Conservation (phyloP, 2,888 invertebrate species). For the Andrena trimmerana region DNA sequence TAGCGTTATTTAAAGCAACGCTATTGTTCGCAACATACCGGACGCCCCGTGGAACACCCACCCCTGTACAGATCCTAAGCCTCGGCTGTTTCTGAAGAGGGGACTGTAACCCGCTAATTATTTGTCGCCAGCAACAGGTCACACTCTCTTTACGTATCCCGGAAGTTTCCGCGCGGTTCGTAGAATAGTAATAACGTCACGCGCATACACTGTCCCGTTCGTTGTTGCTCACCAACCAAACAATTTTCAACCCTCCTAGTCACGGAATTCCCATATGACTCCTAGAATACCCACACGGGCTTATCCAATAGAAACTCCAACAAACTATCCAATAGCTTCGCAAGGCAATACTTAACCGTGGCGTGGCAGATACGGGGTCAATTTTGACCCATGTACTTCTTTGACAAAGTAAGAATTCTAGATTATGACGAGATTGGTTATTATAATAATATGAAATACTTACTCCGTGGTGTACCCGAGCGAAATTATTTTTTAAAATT, state of each 20-base stretch:
- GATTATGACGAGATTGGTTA: no score
- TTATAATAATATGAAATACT: no score
- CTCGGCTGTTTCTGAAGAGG: slow-evolving; percentile 39
- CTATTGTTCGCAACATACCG: slow-evolving; percentile 14
- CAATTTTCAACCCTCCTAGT: background rate
- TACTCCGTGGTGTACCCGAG: no score
- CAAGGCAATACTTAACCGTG: no score
- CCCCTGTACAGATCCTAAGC: slow-evolving; percentile 5
- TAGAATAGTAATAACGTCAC: slow-evolving; percentile 54
- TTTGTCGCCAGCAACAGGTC: slow-evolving; percentile 69
- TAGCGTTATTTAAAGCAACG: slow-evolving; percentile 3
- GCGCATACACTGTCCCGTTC: slow-evolving; percentile 15
- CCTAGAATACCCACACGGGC: no score
- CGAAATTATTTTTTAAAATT: background rate
- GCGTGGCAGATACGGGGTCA: no score
- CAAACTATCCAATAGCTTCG: no score
- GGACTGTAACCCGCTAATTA: slow-evolving; percentile 55
- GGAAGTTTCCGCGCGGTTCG: slow-evolving; percentile 43
- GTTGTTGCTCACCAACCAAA: background rate
- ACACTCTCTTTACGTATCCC: slow-evolving; percentile 50
- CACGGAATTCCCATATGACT: background rate
- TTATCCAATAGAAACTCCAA: no score
- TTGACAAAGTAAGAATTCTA: no score
- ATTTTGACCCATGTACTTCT: no score
- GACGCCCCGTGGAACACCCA: slow-evolving; percentile 8